Conservation (phyloP, 1,140 invertebrate genomes). For the Oreohelix idahoensis region DNA sequence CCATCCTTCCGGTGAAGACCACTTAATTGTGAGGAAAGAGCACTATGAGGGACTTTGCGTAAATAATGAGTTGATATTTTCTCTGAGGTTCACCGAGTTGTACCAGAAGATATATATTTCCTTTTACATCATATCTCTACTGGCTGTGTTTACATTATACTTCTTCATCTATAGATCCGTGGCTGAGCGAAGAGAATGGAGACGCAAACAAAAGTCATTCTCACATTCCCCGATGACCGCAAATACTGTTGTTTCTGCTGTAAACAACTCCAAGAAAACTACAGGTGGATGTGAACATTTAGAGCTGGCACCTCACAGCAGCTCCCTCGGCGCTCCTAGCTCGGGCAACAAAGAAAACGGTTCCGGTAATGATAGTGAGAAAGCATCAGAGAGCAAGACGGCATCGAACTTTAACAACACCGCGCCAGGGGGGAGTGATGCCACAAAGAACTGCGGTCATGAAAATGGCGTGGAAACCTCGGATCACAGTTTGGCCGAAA, state of each 20-base stretch:
- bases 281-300: neutral
- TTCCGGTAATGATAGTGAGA: neutral
- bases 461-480: conserved; percentile 41
- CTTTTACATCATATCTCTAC: conserved; percentile 59
- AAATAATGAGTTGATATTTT: conserved; percentile 49
- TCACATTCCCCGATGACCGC: conserved; percentile 27
- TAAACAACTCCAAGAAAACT: conserved; percentile 11
- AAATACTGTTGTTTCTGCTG: conserved; percentile 24
- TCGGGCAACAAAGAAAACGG: neutral
- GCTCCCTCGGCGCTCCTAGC: neutral
- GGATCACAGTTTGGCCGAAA: conserved; percentile 20
- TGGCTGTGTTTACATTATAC: conserved; percentile 63
- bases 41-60: conserved; percentile 45
- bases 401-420: neutral
- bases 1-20: neutral
- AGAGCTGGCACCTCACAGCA: neutral
- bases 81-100: conserved; percentile 40
- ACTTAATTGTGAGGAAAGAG: neutral
- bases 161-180: conserved; percentile 63
- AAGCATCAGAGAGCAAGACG: neutral
- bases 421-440: conserved; percentile 9
- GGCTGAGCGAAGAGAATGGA: conserved; percentile 50
- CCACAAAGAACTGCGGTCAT: conserved; percentile 37
- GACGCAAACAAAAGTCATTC: conserved; percentile 43
- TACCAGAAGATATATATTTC: conserved; percentile 64